phyloP scores from a whole-genome alignment of 2,797 vertebrate genomes.

The Aphelocoma californica region DNA sequence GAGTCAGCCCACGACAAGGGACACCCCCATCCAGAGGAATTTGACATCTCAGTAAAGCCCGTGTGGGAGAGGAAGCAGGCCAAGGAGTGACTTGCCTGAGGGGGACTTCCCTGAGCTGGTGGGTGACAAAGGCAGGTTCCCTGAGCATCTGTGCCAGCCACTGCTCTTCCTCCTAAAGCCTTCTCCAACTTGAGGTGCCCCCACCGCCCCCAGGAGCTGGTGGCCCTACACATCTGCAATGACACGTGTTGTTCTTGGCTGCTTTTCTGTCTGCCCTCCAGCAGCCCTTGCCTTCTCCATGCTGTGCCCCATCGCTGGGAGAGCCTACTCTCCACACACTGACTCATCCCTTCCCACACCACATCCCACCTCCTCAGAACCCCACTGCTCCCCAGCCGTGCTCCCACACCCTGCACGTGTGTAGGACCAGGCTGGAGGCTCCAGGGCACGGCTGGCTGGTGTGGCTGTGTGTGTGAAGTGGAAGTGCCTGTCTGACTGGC shows the following conservation, averaged over 20 bases:
- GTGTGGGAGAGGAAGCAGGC: not conserved
- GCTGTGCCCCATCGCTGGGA: not conserved
- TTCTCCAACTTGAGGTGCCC: not conserved
- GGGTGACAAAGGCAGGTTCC: not conserved
- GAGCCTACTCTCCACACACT: not conserved
- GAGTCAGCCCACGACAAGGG: not conserved
- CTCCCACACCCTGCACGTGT: rapidly evolving
- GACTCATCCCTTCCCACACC: not conserved
- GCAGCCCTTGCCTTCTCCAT: not conserved
- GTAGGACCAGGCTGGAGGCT: not conserved
- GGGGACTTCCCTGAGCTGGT: not conserved
- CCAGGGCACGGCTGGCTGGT: not conserved
- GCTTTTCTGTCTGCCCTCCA: not conserved
- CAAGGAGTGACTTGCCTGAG: not conserved
- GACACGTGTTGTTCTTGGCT: not conserved
- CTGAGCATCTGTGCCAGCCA: not conserved
- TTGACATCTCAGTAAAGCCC: not conserved
- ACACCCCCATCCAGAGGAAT: not conserved
- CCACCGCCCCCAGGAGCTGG: rapidly evolving
- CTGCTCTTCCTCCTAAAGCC: not conserved
- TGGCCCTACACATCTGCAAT: not conserved
- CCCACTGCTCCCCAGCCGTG: rapidly evolving
- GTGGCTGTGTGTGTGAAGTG: not conserved
- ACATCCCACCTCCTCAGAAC: not conserved
- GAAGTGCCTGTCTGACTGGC: not conserved